Base-by-base conservation (phyloP, 2,888 invertebrate genomes). In the Harmothoe impar region DNA sequence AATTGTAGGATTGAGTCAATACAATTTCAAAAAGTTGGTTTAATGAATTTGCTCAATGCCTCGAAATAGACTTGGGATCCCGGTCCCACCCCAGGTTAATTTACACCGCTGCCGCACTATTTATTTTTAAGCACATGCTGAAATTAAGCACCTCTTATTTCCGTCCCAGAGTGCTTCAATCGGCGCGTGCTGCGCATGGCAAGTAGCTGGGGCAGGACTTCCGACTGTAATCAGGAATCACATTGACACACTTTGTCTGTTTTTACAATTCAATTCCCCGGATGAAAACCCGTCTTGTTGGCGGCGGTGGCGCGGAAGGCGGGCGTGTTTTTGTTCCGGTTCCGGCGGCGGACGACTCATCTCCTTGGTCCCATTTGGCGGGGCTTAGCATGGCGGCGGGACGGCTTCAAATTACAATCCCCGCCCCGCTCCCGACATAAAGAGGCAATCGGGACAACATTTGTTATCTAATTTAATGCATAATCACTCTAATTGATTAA, bases 391-490 rank as follows among this genome's bases (percentile, higher is more conserved):
- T 23, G 51, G 86, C 86, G 52, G 43, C 54, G 54, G 31, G 10
- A 3, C 52, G 54, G 86, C 29, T 54, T 23, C 86, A 54, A 52
- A 25, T 29, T 33, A 84, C 84, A 84, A 54, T 35, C 86, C 54
- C 54, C 20, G n/a, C 84, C 23, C 43, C 43, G 43, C 43, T 3
- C 10, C 43, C 43, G 43, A 17, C 84, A 25, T n/a, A 29, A 86
- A 54, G 54, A n/a, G 86, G 86, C 29, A 23, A 86, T 84, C 86
- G 15, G 54, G 29, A n/a, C 20, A n/a, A 43, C 86, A 31, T 86
- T 86, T 86, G 86, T 86, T 86, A 86, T 86, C 86, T 86, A 86
- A 86, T 86, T 86, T 86, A 86, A 86, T 86, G 86, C 86, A 86
- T 86, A 86, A 86, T 86, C 86, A 86, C 86, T 86, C 86, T 86